These are phyloP conservation scores for Hyalella azteca DNA, from an alignment of 2,888 invertebrate genomes.

Conservation along the genomic window DNA sequence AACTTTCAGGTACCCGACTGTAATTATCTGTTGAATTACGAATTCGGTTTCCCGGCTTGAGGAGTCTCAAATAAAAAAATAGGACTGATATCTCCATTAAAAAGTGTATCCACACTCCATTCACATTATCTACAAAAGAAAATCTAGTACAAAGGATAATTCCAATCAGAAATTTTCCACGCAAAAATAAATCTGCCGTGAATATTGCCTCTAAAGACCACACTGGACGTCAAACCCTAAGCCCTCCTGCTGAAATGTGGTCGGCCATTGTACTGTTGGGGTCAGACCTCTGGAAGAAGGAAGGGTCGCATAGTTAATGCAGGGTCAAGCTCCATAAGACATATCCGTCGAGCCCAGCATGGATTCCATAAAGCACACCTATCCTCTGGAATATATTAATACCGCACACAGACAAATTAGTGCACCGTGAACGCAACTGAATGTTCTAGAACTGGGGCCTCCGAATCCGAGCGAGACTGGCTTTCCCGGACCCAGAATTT, in stretches of 20 bases:
- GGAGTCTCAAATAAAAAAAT: no score
- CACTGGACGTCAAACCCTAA: not conserved
- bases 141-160: no score
- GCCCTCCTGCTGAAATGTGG: not conserved
- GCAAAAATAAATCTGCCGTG: no score
- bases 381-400: constrained; percentile 2
- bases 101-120: no score
- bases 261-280: not conserved
- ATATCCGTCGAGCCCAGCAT: constrained; percentile 21
- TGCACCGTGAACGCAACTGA: not conserved
- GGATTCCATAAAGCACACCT: constrained; percentile 34
- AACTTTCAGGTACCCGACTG: no score
- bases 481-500: not conserved
- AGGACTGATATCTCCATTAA: no score
- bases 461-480: not conserved
- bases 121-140: no score
- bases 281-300: not conserved
- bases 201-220: not conserved
- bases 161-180: no score
- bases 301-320: constrained; percentile 23
- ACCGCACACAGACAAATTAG: constrained; percentile 10
- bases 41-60: no score
- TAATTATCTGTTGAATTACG: no score
- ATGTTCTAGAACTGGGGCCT: not conserved
- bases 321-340: constrained; percentile 20